Conservation (phyloP, 2,113 vertebrate genomes). For the Xiphophorus maculatus region DNA sequence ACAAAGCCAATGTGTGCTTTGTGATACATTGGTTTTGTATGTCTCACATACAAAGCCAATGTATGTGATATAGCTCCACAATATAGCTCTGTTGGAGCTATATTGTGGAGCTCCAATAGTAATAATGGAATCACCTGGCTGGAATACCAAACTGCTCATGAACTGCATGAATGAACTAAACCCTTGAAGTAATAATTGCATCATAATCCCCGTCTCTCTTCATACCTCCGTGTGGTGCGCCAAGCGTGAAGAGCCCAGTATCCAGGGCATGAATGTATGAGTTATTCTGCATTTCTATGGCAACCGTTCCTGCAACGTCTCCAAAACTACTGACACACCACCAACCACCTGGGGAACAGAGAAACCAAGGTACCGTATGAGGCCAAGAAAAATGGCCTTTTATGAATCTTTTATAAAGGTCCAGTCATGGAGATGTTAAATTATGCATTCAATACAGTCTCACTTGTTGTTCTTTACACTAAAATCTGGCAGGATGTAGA, state of each 20-base stretch:
- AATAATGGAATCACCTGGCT: neutral
- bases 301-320: constrained; percentile 91
- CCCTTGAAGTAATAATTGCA: neutral
- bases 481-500: neutral
- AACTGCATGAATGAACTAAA: neutral
- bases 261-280: constrained; percentile 93
- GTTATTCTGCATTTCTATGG: constrained; percentile 95
- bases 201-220: neutral
- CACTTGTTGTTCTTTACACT: no score
- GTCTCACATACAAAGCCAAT: neutral
- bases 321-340: constrained; percentile 88
- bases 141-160: neutral
- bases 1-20: no score
- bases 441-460: neutral
- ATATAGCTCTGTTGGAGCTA: no score
- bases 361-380: neutral
- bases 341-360: constrained; percentile 86
- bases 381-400: neutral
- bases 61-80: no score
- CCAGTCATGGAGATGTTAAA: neutral
- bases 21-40: no score
- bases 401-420: neutral
- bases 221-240: constrained; percentile 91
- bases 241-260: constrained; percentile 94
- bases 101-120: neutral